phyloP scores from a whole-genome alignment of 2,888 invertebrate genomes.

The Mechanitis mazaeus region DNA sequence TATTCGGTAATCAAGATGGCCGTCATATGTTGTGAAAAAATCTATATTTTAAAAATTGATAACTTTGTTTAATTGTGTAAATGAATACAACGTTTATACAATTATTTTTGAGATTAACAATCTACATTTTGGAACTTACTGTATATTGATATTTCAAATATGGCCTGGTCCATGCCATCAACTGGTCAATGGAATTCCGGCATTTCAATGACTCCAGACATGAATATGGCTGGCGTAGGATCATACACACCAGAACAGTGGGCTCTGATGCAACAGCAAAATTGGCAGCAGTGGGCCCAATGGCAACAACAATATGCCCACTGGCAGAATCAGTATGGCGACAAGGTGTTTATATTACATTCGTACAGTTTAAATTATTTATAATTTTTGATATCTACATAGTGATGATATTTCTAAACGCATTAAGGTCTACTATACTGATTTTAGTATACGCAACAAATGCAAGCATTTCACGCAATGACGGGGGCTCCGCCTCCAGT shows the following conservation, averaged over 20 bases:
- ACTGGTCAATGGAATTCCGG: constrained; percentile 55
- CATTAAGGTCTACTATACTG: constrained; percentile 8
- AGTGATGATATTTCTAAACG: no score
- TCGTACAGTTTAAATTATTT: neutral
- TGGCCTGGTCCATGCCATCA: constrained; percentile 65
- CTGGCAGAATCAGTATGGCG: constrained; percentile 86
- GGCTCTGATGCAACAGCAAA: constrained; percentile 82
- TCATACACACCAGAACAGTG: constrained; percentile 81
- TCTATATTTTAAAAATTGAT: neutral
- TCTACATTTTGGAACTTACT: neutral
- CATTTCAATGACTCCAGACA: constrained; percentile 47
- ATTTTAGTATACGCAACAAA: constrained; percentile 63
- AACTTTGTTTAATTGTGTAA: neutral
- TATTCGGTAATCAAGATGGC: constrained; percentile 37
- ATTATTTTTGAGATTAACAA: constrained; percentile 1
- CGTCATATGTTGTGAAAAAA: constrained; percentile 25
- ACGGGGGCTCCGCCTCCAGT: constrained; percentile 48
- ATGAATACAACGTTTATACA: neutral
- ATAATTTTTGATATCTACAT: no score
- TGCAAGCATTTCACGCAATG: constrained; percentile 53
- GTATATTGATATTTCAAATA: constrained; percentile 29
- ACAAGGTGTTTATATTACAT: constrained; percentile 72
- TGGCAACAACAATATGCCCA: constrained; percentile 87
- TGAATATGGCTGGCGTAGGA: constrained; percentile 43
- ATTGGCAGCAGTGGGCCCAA: constrained; percentile 85